Percentiles rank a stretch among this genome's conserved stretches.
Conservation (phyloP, 2,888 invertebrate species). For the Drosophila cracens region DNA sequence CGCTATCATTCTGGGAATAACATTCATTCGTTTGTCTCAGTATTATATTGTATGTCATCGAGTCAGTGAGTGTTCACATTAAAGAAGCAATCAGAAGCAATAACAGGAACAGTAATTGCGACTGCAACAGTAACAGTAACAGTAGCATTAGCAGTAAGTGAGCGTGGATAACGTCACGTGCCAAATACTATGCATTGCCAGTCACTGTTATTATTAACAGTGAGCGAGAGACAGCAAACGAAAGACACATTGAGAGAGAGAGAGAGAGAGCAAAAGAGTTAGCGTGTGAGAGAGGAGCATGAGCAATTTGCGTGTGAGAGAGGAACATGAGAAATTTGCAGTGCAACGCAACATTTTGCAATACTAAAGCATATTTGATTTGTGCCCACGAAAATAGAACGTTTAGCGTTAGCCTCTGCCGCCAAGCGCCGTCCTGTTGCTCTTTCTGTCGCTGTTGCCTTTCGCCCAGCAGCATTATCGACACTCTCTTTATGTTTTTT, state of each 20-base stretch:
- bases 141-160: slow-evolving; percentile 16
- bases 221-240: background rate
- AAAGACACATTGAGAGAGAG: background rate
- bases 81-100: background rate
- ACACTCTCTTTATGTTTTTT: slow-evolving; percentile 18
- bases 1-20: background rate
- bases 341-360: slow-evolving; percentile 26
- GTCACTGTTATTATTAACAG: slow-evolving; percentile 38
- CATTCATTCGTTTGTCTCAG: background rate
- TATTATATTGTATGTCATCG: background rate
- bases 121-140: slow-evolving; percentile 1
- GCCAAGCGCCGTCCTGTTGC: background rate
- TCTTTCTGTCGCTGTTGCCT: slow-evolving; percentile 6
- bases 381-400: slow-evolving; percentile 7
- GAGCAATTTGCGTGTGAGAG: background rate
- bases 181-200: slow-evolving; percentile 18
- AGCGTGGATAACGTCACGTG: slow-evolving; percentile 20
- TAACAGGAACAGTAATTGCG: slow-evolving; percentile 2
- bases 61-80: background rate
- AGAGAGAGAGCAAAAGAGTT: background rate
- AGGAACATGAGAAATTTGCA: slow-evolving; percentile 1
- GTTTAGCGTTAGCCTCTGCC: background rate
- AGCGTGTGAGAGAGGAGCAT: background rate
- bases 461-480: slow-evolving; percentile 34
- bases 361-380: slow-evolving; percentile 15